Conservation (phyloP, 2,797 vertebrate genomes). For the Falco biarmicus region DNA sequence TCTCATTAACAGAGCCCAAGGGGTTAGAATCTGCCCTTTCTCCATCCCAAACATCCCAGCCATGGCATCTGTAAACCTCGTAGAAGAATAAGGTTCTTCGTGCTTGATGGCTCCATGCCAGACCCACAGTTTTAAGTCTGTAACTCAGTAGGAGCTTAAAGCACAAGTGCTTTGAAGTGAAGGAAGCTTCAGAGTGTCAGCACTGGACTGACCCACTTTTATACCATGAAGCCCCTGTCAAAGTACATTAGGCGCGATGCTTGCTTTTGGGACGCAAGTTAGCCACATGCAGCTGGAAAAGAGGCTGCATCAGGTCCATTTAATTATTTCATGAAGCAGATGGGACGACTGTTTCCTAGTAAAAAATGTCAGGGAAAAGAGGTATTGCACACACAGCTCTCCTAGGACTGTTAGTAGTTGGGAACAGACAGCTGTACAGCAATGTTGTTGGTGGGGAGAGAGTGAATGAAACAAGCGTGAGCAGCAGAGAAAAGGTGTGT, state of each 20-base stretch:
- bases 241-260: not conserved
- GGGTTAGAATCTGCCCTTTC: not conserved
- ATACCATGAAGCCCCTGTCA: not conserved
- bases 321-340: not conserved
- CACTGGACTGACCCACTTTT: slow-evolving; percentile 41
- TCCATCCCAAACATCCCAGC: not conserved
- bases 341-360: not conserved
- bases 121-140: not conserved
- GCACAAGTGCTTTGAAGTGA: not conserved
- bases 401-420: not conserved
- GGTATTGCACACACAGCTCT: not conserved
- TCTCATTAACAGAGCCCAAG: not conserved
- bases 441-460: not conserved
- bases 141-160: not conserved
- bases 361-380: not conserved
- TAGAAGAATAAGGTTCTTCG: not conserved
- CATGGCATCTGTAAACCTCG: not conserved
- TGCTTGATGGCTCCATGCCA: not conserved
- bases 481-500: not conserved
- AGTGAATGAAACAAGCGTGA: not conserved
- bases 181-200: not conserved
- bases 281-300: not conserved
- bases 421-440: not conserved
- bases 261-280: not conserved
- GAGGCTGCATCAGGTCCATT: not conserved